These are phyloP conservation scores for Pseudomyrmex cubaensis DNA, from an alignment of 1,140 invertebrate genomes.

Conservation along the genomic window DNA sequence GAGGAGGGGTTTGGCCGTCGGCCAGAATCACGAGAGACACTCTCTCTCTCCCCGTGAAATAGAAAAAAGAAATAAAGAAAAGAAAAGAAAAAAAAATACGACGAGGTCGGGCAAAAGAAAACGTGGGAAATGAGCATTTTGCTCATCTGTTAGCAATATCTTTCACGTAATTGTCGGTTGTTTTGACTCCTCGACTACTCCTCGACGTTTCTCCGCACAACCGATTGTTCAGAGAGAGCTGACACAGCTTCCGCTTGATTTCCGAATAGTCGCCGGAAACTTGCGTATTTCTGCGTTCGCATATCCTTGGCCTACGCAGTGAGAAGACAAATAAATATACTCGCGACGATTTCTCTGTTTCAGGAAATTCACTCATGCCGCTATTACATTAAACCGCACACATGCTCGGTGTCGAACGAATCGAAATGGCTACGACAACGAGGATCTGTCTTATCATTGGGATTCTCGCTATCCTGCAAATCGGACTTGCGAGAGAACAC, in stretches of 20 bases:
- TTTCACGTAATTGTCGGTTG: neutral
- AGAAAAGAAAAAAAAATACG: conserved; percentile 23
- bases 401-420: conserved; percentile 63
- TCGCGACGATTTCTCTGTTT: conserved; percentile 67
- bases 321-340: conserved; percentile 26
- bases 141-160: conserved; percentile 23
- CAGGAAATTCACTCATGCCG: conserved; percentile 76
- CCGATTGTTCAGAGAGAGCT: neutral
- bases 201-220: neutral
- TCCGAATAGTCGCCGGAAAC: neutral
- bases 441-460: conserved; percentile 71
- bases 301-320: neutral
- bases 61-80: neutral
- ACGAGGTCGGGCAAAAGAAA: conserved; percentile 14
- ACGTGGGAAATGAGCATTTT: conserved; percentile 2
- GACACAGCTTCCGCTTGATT: neutral
- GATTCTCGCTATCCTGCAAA: conserved; percentile 71
- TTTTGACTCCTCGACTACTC: neutral
- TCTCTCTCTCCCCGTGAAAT: conserved; percentile 4
- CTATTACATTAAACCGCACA: conserved; percentile 65
- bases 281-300: neutral
- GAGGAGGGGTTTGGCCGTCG: conserved; percentile 61
- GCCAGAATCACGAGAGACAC: conserved; percentile 57
- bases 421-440: conserved; percentile 78
- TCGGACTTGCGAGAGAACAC: conserved; percentile 64